These are phyloP conservation scores for Sitta europaea DNA, from an alignment of 2,113 vertebrate species.

Conservation along the genomic window DNA sequence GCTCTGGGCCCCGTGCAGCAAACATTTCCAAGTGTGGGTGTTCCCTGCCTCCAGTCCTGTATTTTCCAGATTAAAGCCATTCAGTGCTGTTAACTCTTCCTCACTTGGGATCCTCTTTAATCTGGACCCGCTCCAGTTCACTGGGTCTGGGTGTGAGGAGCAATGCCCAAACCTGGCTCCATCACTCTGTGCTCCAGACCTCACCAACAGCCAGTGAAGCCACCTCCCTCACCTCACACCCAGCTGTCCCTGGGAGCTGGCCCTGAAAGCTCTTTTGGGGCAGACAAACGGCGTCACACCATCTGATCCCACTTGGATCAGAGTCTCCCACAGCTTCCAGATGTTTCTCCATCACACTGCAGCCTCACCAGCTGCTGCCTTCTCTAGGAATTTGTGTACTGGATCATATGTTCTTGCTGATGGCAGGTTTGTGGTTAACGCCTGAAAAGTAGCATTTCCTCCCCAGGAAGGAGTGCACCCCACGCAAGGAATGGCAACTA, in stretches of 20 bases:
- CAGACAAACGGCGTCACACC: accelerated
- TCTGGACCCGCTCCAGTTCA: accelerated
- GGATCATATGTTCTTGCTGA: background rate
- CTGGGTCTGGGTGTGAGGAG: background rate
- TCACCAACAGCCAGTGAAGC: background rate
- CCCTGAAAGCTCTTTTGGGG: background rate
- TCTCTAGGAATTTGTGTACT: background rate
- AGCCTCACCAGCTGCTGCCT: background rate
- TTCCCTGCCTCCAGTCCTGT: background rate
- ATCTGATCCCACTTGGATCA: background rate
- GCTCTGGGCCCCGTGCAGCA: accelerated
- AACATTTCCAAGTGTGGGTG: background rate
- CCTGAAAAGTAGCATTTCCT: background rate
- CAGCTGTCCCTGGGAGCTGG: background rate
- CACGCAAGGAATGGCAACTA: background rate
- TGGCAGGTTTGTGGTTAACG: background rate
- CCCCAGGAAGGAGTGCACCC: background rate
- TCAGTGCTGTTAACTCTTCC: background rate
- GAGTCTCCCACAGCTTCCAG: background rate
- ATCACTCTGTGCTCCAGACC: background rate
- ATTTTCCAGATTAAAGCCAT: background rate
- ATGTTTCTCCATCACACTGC: accelerated
- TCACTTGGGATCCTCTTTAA: background rate
- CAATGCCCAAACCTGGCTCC: background rate
- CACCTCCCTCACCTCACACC: background rate